Evolutionary conservation across 1,140 invertebrate species (phyloP), one percentile per base, ranked within the genome.

Genomic region (Neuroterus valhalla): DNA sequence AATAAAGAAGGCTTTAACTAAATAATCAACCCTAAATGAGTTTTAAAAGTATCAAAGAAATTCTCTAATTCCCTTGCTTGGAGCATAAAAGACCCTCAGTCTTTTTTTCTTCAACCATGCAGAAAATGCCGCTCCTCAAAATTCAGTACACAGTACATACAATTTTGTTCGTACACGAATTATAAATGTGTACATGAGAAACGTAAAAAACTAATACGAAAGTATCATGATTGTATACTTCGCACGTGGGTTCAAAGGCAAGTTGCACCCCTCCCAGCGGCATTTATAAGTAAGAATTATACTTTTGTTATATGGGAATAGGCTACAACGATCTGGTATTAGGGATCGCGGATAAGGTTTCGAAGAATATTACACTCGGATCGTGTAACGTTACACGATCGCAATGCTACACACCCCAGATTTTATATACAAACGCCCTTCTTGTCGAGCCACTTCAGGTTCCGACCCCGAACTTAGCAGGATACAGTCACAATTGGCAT

Each of bases 361-460:
- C 75, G 42, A 70, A 70, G 75, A 82, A 83, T 74, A 82, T 78
- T 78, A 80, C 79, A 79, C 76, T 72, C 75, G 75, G 80, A 81
- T 86, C 75, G 75, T 80, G 78, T 84, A 81, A 82, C 83, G 78
- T 81, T 76, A 75, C 75, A 70, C 62, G 62, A 72, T 82, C 70
- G 72, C 74, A 82, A 79, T 79, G 62, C 67, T 80, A 80, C 75
- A 70, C 55, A 79, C 80, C 72, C 62, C 66, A 82, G 50, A 70
- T 55, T 75, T 48, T 42, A 43, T 62, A 70, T 46, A 76, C 26
- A 73, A 15, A 66, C 70, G 44, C 69, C 66, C 75, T 55, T 75
- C 23, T 62, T 62, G 11, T 62, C 31, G 23, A 62, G 55, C 23
- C 55, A 62, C 55, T 62, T 31, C 55, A 62, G 26, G 55, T 62